Evolutionary conservation across 2,888 invertebrate genomes (phyloP), one percentile per base, ranked within the genome.

Genomic region (Cryptops parisi): DNA sequence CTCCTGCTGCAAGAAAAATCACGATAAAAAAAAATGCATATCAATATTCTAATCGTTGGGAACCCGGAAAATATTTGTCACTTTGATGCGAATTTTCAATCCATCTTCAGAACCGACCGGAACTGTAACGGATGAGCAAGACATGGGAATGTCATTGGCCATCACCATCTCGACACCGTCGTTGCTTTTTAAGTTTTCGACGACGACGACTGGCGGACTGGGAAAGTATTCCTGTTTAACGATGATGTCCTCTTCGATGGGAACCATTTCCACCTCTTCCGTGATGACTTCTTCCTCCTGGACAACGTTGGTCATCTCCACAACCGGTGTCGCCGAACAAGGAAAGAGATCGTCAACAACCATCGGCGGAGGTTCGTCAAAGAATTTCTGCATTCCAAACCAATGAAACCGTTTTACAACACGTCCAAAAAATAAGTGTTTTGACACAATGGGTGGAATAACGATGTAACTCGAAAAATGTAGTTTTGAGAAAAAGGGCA

Each of bases 1-100:
- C 6, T 41, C 26, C 27, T 54, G 23, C 21, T 21, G 15, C 15
- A 17, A 33, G 9, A 25, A 22, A 22, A 46, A 46, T 21, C n/a
- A n/a, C n/a, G n/a, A 43, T 6, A 43, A 43, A 9, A 43, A 43
- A 17, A 43, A 43, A 43, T 15, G 12, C 17, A 43, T 6, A n/a
- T n/a, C n/a, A n/a, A n/a, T n/a, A n/a, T n/a, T n/a, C n/a, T n/a
- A n/a, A n/a, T n/a, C n/a, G n/a, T n/a, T n/a, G n/a, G n/a, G n/a
- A n/a, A n/a, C n/a, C n/a, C n/a, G n/a, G n/a, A n/a, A n/a, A n/a
- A n/a, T n/a, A n/a, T n/a, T n/a, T n/a, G n/a, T 21, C 45, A 54
- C 57, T 21, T 47, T 57, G 2, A 55, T 33, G n/a, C 55, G 39
- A 9, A 57, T 53, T 52, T 57, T 57, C 22, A 40, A 44, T 6